A percentile compares a stretch with the other conserved stretches of the same genome.
Evolutionary conservation across 53 echinoderm and acorn worm species (phyloP).

Genomic region (Hippasteria phrygiana): DNA sequence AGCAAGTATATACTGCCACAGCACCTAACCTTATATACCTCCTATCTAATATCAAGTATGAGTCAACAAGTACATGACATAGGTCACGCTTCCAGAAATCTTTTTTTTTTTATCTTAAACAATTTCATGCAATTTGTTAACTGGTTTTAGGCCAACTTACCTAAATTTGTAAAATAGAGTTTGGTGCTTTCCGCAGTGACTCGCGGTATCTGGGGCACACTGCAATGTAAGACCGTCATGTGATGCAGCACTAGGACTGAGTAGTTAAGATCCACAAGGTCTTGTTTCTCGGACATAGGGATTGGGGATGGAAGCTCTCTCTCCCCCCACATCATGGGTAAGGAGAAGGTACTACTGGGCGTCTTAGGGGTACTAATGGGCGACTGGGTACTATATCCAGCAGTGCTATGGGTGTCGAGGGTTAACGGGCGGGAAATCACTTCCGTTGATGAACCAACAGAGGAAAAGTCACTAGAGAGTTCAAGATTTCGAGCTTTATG

Average conservation of each 20-base stretch:
- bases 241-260: conserved; percentile 89
- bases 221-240: conserved; percentile 76
- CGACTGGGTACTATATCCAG: conserved; percentile 15
- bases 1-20: too few relatives aligned
- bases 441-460: conserved; percentile 1
- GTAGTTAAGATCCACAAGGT: conserved; percentile 83
- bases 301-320: conserved; percentile 7
- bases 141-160: conserved; percentile 53
- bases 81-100: not conserved
- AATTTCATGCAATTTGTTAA: not conserved
- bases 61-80: too few relatives aligned
- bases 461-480: not conserved
- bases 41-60: too few relatives aligned
- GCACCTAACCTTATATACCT: too few relatives aligned
- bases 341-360: conserved; percentile 15
- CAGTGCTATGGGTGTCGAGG: not conserved
- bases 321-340: conserved; percentile 16
- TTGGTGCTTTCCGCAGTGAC: conserved; percentile 68
- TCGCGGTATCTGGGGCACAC: conserved; percentile 75
- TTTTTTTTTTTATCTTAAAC: too few relatives aligned
- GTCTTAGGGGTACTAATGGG: conserved; percentile 11
- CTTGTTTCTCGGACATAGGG: conserved; percentile 20
- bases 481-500: not conserved
- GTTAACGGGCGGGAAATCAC: conserved; percentile 7
- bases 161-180: conserved; percentile 80